Evolutionary conservation across 2,888 invertebrate species (phyloP), one percentile per base, ranked within the genome.

Genomic region (Macropis europaea): DNA sequence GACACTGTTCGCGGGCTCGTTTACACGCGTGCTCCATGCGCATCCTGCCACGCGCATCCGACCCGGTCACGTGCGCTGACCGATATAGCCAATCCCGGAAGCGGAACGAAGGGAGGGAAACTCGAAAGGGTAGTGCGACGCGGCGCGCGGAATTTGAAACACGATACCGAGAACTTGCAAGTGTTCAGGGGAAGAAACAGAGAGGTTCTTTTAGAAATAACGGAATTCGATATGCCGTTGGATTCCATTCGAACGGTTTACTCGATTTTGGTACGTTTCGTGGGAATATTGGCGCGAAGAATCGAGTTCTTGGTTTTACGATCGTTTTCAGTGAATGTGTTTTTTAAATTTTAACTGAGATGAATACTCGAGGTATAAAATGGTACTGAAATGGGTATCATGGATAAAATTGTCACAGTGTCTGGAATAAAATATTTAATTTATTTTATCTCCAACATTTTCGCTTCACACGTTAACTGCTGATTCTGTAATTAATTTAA

Each of bases 1-100:
- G 88, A 89, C 88, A 89, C 89, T 89, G 88, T 84, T 82, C 84
- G 79, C 85, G 83, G 73, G 76, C 82, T 82, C 83, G 70, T 74
- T 77, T 75, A 77, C 82, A 82, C 86, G 86, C 84, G 87, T 86
- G 86, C 86, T 87, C 76, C 81, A 72, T 77, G 80, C 79, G 83
- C 83, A 82, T 75, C 77, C 73, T 59, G 47, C 47, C 24, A 67
- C 82, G 88, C 88, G 88, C 87, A 88, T 73, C 79, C 63, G 62
- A 52, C 57, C 67, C 61, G 52, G 48, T 66, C 76, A 56, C 71
- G 71, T 64, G 73, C 77, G 71, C 76, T 70, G 69, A 48, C 73
- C 71, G 75, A 79, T 73, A 73, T 61, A 67, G 54, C 81, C 76
- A 84, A 85, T 83, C 77, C 64, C 66, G 71, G 66, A 73, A 73